Conservation (phyloP, 30 jellyfish, hydroid and myxozoan genomes). For the Catostylus mosaicus region DNA sequence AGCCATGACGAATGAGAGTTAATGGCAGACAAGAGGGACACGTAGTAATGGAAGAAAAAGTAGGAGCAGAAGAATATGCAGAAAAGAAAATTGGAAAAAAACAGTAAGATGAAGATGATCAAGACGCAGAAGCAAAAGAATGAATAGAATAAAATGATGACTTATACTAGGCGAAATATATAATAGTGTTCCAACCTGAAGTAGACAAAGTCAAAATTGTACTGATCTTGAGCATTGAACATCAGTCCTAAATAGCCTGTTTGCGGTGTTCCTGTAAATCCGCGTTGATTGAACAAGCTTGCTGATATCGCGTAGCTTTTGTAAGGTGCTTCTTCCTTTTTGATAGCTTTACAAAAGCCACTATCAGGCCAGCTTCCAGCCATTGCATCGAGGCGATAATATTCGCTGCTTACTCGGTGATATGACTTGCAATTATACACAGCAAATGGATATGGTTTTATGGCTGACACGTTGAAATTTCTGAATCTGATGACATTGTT, state of each 20-base stretch:
- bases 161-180: no score
- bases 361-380: constrained; percentile 85
- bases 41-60: no score
- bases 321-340: constrained; percentile 16
- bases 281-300: constrained; percentile 70
- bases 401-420: constrained; percentile 60
- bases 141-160: no score
- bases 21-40: no score
- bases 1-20: no score
- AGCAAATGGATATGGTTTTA: constrained; percentile 53
- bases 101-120: no score
- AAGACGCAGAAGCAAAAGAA: no score
- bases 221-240: constrained; percentile 79
- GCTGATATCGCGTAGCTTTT: constrained; percentile 77
- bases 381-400: constrained; percentile 67
- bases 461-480: constrained; percentile 58
- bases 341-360: constrained; percentile 83
- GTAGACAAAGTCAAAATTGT: constrained; percentile 79
- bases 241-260: constrained; percentile 74
- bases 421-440: constrained; percentile 74
- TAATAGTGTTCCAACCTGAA: no score
- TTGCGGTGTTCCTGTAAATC: constrained; percentile 58
- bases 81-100: no score
- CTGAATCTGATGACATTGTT: constrained; percentile 62
- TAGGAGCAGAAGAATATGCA: no score